Evolutionary conservation across 1,140 invertebrate species (phyloP), one percentile per base, ranked within the genome.

Genomic region (Rhagoletis pomonella): DNA sequence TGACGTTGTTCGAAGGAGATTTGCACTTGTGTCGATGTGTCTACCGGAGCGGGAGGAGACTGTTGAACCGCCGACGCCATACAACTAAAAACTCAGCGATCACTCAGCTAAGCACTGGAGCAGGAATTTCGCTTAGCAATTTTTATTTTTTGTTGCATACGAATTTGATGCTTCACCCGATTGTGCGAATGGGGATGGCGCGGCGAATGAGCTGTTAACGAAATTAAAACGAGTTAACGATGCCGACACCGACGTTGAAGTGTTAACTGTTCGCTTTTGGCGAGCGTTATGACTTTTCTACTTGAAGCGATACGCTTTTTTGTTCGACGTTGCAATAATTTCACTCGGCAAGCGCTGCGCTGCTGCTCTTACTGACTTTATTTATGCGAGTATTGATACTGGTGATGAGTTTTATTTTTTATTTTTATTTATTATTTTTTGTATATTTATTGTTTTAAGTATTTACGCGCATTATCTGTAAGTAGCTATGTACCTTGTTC

Each of bases 21-120:
- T 81, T 81, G 73, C 47, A 81, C 73, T 81, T 81, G 73, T 19
- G 73, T 81, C 55, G 73, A 19, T 1, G 42, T 81, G 73, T 55
- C 47, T 81, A 19, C 73, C 17, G 47, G 73, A 55, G 73, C 73
- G 5, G 47, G 73, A 55, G 73, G n/a, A 81, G 47, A 19, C 47
- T 81, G 44, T 17, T 7, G 47, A 3, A 17, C 47, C 9, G 42
- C 17, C 6, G 73, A 81, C 73, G 73, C 73, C 73, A 81, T 81
- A n/a, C 73, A 58, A 81, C 19, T 81, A 55, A 50, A 58, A n/a
- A 55, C 69, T 19, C 12, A 4, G 2, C 44, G 44, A 77, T 50
- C 69, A 19, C 73, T 50, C 10, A 55, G 69, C 47, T 50, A 55
- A 9, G 47, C 73, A 81, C 47, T 81, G 50, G n/a, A 81, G 47